These are phyloP conservation scores for Cyclina sinensis DNA, from an alignment of 1,140 invertebrate genomes.

Conservation along the genomic window DNA sequence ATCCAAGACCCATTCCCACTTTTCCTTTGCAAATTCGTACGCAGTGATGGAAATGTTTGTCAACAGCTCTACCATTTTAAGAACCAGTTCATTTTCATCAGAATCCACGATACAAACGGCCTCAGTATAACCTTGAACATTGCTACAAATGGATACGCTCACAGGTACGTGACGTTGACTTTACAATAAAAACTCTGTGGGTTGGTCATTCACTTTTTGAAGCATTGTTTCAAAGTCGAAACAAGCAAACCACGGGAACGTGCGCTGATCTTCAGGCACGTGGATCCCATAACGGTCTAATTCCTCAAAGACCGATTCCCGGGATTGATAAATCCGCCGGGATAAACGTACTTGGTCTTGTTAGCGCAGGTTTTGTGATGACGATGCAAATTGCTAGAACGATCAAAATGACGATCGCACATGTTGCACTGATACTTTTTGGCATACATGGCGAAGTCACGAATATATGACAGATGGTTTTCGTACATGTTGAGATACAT, in stretches of 20 bases:
- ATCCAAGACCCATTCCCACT: constrained; percentile 22
- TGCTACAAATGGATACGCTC: constrained; percentile 22
- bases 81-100: constrained; percentile 24
- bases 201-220: not conserved
- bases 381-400: not conserved
- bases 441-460: constrained; percentile 4
- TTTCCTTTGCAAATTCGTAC: constrained; percentile 19
- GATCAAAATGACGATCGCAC: constrained; percentile 30
- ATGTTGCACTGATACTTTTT: constrained; percentile 46
- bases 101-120: constrained; percentile 21
- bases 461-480: constrained; percentile 36
- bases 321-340: constrained; percentile 42
- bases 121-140: not conserved
- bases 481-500: constrained; percentile 57
- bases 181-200: not conserved
- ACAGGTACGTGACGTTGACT: constrained; percentile 28
- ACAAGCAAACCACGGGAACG: constrained; percentile 36
- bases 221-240: constrained; percentile 48
- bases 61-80: not conserved
- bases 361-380: constrained; percentile 15
- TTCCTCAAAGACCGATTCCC: constrained; percentile 18
- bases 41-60: not conserved
- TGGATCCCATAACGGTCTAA: constrained; percentile 30
- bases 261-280: not conserved
- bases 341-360: constrained; percentile 6